Evolutionary conservation across 2,888 invertebrate genomes (phyloP), one percentile per base, ranked within the genome.

Genomic region (Lathronympha strigana): DNA sequence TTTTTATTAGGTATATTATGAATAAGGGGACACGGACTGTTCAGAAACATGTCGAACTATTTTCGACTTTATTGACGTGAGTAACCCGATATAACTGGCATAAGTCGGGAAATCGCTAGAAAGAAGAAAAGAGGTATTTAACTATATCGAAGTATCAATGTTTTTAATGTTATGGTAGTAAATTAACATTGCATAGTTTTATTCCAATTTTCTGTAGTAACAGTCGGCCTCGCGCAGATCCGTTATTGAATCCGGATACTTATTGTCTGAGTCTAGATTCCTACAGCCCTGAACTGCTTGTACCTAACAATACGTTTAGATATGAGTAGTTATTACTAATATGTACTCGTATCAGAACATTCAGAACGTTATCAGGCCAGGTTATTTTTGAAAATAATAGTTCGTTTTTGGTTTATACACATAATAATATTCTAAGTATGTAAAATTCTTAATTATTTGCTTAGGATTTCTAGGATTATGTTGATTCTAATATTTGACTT

Each of bases 241-340:
- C 73, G 72, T 63, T 61, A 72, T 68, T 63, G 61, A 64, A 70
- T 68, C 71, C 73, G 72, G 72, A 71, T 70, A 67, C 66, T 60
- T 53, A 53, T 53, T 53, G 53, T 53, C 33, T 63, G 43, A 13
- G 50, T 50, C 64, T 66, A 66, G 60, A 66, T 60, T 66, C 53
- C 58, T 66, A 21, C 28, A 64, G 63, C 53, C 43, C 50, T 47
- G 60, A 64, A 28, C 23, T 60, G 53, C 43, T 43, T 55, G 11
- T 54, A 15, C 17, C 40, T 28, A 11, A 55, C 25, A 55, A 25
- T 28, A 54, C 54, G 25, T 25, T 55, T 13, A 11, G 6, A 17
- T 53, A 36, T 36, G n/a, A 47, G n/a, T 8, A 47, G 23, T 47
- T 13, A 9, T n/a, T n/a, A n/a, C n/a, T n/a, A n/a, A n/a, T n/a